A percentile compares a stretch with the other conserved stretches of the same genome.
These are phyloP conservation scores for Apamea crenata DNA, from an alignment of 2,888 invertebrate genomes.

Conservation along the genomic window DNA sequence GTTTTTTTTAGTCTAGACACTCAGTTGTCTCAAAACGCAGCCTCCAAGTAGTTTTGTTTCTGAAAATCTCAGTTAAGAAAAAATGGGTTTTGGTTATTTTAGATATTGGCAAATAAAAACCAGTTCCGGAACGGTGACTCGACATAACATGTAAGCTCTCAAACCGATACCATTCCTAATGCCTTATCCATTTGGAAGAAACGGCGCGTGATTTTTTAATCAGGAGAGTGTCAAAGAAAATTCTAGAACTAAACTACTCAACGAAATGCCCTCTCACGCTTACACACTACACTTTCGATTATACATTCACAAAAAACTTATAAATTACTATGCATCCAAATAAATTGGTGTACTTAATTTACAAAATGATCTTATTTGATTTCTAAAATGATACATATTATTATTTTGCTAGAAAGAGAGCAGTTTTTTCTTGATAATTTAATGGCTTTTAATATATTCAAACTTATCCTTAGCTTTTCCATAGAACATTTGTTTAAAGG, in stretches of 20 bases:
- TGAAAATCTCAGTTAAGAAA: background rate
- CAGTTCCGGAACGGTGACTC: background rate
- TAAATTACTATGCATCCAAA: conserved; percentile 1
- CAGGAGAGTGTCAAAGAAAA: conserved; percentile 14
- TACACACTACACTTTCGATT: conserved; percentile 7
- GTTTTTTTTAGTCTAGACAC: background rate
- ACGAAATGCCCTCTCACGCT: background rate
- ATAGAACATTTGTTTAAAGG: background rate
- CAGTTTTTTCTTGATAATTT: background rate
- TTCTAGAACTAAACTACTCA: conserved; percentile 15
- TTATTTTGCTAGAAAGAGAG: background rate
- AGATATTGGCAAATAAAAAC: background rate
- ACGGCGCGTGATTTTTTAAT: background rate
- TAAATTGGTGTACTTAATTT: conserved; percentile 15
- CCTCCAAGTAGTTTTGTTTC: background rate
- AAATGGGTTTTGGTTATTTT: background rate
- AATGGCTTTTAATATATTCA: background rate
- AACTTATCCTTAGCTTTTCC: background rate
- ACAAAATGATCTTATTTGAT: background rate
- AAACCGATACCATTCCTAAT: background rate
- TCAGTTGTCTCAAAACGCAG: background rate
- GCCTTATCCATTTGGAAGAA: too few relatives aligned
- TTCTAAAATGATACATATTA: background rate
- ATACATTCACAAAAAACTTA: conserved; percentile 2
- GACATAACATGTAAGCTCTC: background rate